Percentiles rank a stretch among this genome's conserved stretches.
These are phyloP conservation scores for Acromyrmex charruanus DNA, from an alignment of 1,140 invertebrate species.

Conservation along the genomic window DNA sequence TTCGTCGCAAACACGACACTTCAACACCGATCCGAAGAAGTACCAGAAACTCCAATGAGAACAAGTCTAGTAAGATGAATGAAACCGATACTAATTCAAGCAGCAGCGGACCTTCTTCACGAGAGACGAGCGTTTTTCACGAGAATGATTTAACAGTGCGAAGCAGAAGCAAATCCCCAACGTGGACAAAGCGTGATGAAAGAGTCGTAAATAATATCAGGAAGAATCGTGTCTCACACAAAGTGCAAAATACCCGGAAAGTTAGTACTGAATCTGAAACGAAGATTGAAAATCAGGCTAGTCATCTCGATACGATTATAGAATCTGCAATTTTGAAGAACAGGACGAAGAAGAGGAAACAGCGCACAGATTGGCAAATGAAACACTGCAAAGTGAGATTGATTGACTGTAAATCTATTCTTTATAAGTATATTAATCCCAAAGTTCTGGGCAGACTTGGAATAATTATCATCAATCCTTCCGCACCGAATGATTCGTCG, in stretches of 20 bases:
- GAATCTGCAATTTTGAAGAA: background rate
- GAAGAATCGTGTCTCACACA: conserved; percentile 35
- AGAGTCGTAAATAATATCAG: conserved; percentile 12
- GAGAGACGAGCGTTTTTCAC: background rate
- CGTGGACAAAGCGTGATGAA: conserved; percentile 20
- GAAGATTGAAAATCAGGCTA: background rate
- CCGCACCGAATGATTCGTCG: background rate
- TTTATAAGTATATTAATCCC: conserved; percentile 68
- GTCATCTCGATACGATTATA: background rate
- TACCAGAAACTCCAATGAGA: conserved; percentile 64
- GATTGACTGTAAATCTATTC: conserved; percentile 79
- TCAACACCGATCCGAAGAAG: conserved; percentile 49
- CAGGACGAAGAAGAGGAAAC: conserved; percentile 58
- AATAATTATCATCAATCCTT: conserved; percentile 71
- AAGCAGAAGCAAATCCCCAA: background rate
- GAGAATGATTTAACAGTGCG: background rate
- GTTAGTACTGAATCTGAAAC: background rate
- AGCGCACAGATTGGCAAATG: conserved; percentile 61
- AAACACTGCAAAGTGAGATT: conserved; percentile 79
- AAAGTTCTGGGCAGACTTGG: conserved; percentile 71
- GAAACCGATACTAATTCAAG: conserved; percentile 17
- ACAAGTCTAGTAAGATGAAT: conserved; percentile 24
- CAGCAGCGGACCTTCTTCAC: background rate
- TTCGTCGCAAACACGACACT: conserved; percentile 32
- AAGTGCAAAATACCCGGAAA: background rate